Base-by-base conservation (phyloP, 1,140 invertebrate species). In the Rhynchophorus ferrugineus region DNA sequence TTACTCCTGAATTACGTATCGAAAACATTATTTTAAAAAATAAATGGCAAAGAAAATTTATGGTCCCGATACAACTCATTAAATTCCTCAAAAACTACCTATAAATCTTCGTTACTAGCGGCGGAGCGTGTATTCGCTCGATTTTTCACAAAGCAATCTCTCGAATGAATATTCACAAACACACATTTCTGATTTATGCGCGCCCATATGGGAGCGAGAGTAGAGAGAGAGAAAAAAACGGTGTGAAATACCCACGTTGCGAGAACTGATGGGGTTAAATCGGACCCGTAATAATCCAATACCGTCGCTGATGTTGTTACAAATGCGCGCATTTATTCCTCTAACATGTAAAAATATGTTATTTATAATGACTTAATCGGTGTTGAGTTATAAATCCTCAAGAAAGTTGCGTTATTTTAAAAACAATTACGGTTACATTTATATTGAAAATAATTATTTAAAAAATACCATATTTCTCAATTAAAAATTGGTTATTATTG, bases 61-160 rank as follows among this genome's bases (percentile, higher is more conserved):
- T 51, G 49, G 24, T 36, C 29, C n/a, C 49, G 49, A 51, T 51
- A 21, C 43, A 45, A 51, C 49, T 51, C 49, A 51, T 51, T 51
- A 51, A 51, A 51, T 51, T 45, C 41, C 34, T 51, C 49, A 51
- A 51, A 51, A 51, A 51, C 49, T 51, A 51, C 49, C 49, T 35
- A 51, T 51, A 51, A 51, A 51, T 51, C 49, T 51, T 51, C 49
- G 43, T 44, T 44, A 44, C 49, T 21, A 36, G 37, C 38, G 47
- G 41, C 41, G 41, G 34, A 51, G 29, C 49, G 49, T 44, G 49
- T 45, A 51, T 42, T 41, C 49, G 49, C 49, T 44, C 49, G 49
- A 51, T 51, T 51, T 51, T 51, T 51, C 49, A 51, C 49, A 51
- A 51, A 51, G 49, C 49, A 51, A 51, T 51, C 49, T 51, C 49